These are phyloP conservation scores for Arenaria interpres DNA, from an alignment of 2,113 vertebrate genomes.

Conservation along the genomic window DNA sequence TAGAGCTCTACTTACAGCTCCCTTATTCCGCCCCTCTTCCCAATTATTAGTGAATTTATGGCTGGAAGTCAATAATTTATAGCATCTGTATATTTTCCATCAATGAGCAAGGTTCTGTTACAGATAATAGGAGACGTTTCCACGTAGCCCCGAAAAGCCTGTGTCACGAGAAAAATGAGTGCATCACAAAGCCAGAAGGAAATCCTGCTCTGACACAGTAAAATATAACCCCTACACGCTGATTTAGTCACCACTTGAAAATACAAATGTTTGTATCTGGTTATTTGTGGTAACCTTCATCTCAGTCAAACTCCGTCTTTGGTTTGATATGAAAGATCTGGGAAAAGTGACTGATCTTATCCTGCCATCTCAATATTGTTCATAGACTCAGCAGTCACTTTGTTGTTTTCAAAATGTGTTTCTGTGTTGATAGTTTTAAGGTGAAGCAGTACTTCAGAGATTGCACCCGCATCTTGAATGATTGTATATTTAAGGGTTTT, in stretches of 20 bases:
- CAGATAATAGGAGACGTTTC: not conserved
- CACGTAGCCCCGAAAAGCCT: not conserved
- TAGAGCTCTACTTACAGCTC: not conserved
- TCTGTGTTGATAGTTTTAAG: conserved; percentile 29
- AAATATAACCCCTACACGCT: not conserved
- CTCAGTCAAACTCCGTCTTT: not conserved
- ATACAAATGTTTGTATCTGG: conserved; percentile 6
- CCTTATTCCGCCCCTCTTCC: not conserved
- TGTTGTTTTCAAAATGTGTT: conserved; percentile 15
- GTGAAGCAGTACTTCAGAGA: conserved; percentile 35
- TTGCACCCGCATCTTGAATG: not conserved
- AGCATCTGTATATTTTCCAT: not conserved
- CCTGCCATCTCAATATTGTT: not conserved
- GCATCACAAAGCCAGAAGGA: not conserved
- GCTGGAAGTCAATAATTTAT: not conserved
- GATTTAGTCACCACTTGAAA: conserved; percentile 19
- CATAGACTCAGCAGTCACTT: not conserved
- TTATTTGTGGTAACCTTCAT: not conserved
- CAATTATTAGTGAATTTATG: not conserved
- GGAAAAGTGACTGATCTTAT: not conserved
- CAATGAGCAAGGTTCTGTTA: not conserved
- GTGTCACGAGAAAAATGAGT: not conserved
- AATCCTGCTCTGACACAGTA: not conserved
- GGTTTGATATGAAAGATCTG: conserved; percentile 15
- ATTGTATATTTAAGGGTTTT: not conserved